Percentiles rank a stretch among this genome's conserved stretches.
Evolutionary conservation across 2,113 vertebrate species (phyloP).

Genomic region (Micronycteris hirsuta): DNA sequence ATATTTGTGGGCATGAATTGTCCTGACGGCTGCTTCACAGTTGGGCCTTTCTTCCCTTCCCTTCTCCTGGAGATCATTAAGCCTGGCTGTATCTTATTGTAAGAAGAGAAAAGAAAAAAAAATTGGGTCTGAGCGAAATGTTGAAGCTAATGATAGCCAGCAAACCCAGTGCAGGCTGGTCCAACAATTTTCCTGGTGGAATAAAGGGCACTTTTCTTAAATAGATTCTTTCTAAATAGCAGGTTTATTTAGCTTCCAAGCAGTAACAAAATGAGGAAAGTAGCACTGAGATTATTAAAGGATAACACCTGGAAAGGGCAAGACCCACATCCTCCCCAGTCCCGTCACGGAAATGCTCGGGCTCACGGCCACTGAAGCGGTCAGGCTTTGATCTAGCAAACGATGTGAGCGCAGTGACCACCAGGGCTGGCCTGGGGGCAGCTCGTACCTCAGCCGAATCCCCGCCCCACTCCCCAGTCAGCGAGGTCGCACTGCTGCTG

Average conservation of each 20-base stretch:
- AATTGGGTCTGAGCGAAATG: not conserved
- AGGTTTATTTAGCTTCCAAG: not conserved
- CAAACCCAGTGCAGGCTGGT: not conserved
- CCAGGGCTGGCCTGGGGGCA: too few relatives aligned
- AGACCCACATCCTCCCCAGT: not conserved
- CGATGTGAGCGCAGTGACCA: not conserved
- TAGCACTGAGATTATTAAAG: not conserved
- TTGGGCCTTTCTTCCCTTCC: not conserved
- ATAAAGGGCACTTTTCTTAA: not conserved
- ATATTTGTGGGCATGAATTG: fast-evolving
- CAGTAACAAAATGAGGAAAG: not conserved
- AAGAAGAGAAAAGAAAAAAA: not conserved
- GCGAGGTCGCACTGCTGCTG: not conserved
- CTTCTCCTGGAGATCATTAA: not conserved
- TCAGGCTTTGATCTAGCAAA: too few relatives aligned
- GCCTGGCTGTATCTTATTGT: not conserved
- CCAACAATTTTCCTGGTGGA: not conserved
- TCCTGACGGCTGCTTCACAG: not conserved
- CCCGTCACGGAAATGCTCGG: not conserved
- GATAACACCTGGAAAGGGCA: not conserved
- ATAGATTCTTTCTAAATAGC: not conserved
- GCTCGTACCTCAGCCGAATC: not conserved
- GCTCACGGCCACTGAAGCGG: not conserved
- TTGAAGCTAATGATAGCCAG: not conserved
- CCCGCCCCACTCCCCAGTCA: not conserved